phyloP scores from a whole-genome alignment of 2,113 vertebrate genomes.

The Panthera uncia region DNA sequence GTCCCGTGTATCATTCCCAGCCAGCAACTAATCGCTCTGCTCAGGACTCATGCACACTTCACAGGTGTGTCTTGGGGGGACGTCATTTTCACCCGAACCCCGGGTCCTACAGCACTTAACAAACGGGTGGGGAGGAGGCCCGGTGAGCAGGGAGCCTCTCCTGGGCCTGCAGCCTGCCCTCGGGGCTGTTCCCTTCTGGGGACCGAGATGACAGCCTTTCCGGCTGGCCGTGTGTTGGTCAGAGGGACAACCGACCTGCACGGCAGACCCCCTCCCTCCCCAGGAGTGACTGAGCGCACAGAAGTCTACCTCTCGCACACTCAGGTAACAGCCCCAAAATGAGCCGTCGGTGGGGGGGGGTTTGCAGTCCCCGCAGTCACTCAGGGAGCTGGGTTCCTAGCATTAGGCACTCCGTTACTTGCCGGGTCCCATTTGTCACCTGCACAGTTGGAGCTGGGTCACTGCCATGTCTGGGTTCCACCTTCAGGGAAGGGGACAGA shows the following conservation, averaged over 20 bases:
- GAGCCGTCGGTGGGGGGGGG: accelerated
- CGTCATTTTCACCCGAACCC: not conserved
- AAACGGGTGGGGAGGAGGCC: not conserved
- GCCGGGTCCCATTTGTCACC: not conserved
- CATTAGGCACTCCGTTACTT: too few relatives aligned
- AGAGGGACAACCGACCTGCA: not conserved
- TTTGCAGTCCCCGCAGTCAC: not conserved
- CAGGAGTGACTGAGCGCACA: accelerated
- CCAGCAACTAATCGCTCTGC: not conserved
- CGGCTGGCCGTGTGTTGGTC: too few relatives aligned
- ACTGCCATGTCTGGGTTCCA: not conserved
- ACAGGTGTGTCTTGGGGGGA: not conserved
- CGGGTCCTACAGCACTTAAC: accelerated
- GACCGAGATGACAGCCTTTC: not conserved
- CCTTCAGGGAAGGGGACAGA: not conserved
- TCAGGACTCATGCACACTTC: accelerated
- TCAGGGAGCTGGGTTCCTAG: not conserved
- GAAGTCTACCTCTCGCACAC: accelerated
- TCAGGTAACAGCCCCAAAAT: not conserved
- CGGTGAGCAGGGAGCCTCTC: not conserved
- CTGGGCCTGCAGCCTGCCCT: accelerated
- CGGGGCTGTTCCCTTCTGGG: not conserved
- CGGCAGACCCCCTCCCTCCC: not conserved
- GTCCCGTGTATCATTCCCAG: too few relatives aligned
- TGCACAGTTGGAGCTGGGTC: not conserved